Base-by-base conservation (phyloP, 2,888 invertebrate species). In the Volucella zonaria region DNA sequence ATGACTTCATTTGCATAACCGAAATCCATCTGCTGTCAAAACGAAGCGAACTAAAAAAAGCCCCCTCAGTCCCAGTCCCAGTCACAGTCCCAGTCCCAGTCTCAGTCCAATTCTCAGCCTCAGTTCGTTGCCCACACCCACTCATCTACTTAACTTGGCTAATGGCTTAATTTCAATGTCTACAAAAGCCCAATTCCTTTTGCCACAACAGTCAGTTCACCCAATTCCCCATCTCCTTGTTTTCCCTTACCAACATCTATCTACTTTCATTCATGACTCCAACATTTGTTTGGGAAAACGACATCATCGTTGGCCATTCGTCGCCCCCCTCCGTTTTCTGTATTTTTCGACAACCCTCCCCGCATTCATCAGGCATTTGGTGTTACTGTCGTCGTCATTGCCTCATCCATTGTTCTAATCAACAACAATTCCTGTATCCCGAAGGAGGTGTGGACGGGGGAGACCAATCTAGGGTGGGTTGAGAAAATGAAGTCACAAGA, bases 21-120 rank as follows among this genome's bases (percentile, higher is more conserved):
- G 47, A 85, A 85, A 85, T 81, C 85, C 85, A 85, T 85, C 85
- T 85, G 85, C 81, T 85, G 85, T 85, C 85, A 85, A 81, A 85
- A 52, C 15, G 74, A 40, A 66, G 31, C 51, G 66, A 54, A 49
- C 58, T 14, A 15, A 49, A 79, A 45, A 68, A 38, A 47, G 40
- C 49, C 31, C 18, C 61, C 31, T 43, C 18, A 64, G 11, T 38
- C 8, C 42, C 45, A 31, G 3, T 42, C 23, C 9, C 15, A 8
- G 3, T 42, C 23, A 3, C 15, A 8, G 11, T 12, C 8, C 12
- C 59, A 51, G 45, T 54, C 11, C 18, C 45, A 31, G 3, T 42
- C 23, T 4, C 15, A 8, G 11, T 12, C 8, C 12, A 42, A 51
- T 31, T 54, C 11, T 52, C 52, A 52, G 10, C 11, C 52, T 40